Conservation (phyloP, 23 tunicate genomes). For the Halocynthia aurantium region DNA sequence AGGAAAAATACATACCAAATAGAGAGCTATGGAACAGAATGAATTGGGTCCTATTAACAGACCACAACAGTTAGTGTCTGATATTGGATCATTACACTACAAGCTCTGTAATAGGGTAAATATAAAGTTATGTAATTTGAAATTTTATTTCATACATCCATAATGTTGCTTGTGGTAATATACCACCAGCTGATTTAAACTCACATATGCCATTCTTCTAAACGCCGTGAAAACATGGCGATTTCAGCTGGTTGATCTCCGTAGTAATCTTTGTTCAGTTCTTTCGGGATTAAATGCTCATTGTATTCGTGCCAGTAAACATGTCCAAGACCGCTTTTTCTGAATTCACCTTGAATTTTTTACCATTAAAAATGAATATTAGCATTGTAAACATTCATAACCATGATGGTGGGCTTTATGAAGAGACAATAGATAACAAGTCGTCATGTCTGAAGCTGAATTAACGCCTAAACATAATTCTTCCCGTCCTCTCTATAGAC, state of each 20-base stretch:
- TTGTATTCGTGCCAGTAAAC: slow-evolving; percentile 53
- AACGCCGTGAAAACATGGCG: slow-evolving; percentile 33
- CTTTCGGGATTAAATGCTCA: slow-evolving; percentile 71
- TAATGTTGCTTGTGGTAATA: neutral
- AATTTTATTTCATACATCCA: neutral
- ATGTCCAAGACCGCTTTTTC: slow-evolving; percentile 51
- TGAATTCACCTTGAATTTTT: slow-evolving; percentile 51
- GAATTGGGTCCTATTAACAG: too few species aligned
- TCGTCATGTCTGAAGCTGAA: too few species aligned
- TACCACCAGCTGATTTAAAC: neutral
- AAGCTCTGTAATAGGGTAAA: neutral
- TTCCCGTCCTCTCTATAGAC: too few species aligned
- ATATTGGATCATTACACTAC: neutral
- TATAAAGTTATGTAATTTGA: too few species aligned
- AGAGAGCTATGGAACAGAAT: too few species aligned
- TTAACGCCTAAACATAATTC: too few species aligned
- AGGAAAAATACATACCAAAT: neutral
- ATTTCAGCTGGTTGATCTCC: slow-evolving; percentile 81
- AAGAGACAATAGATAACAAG: too few species aligned
- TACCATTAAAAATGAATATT: neutral
- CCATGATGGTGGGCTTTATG: too few species aligned
- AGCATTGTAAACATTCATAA: too few species aligned
- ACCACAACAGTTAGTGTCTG: neutral
- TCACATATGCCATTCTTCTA: slow-evolving; percentile 80
- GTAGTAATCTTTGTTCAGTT: slow-evolving; percentile 25